Evolutionary conservation across 92 coral and sea anemone species (phyloP), one percentile per base, ranked within the genome.

Genomic region (Scolanthus callimorphus): DNA sequence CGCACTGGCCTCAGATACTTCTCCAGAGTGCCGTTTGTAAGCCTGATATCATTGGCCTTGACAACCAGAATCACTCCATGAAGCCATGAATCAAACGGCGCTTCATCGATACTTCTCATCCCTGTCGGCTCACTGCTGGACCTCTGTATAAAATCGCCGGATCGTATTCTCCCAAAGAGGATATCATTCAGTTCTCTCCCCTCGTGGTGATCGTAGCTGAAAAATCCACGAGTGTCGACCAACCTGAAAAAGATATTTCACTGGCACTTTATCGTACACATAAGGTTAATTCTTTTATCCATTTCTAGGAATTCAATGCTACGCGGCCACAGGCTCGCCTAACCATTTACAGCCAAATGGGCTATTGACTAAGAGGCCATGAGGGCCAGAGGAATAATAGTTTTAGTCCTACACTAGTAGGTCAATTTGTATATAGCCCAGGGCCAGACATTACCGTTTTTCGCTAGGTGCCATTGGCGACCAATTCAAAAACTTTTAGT

Each of bases 141-240:
- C 20, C 86, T 67, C 10, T 63, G 57, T 45, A 80, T 80, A 46
- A 31, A 31, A 45, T 80, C 81, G 1, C 86, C 86, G 20, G 86
- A 69, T 49, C 58, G 63, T 20, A 80, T 65, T 25, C 81, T 54
- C 0, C 86, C 86, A 49, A 59, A 47, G n/a, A 80, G 58, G 20
- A 80, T 80, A 27, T 80, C 86, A 28, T 67, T 55, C 53, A 80
- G 48, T 27, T 80, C 86, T 38, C 49, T 13, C 4, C 67, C 70
- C 30, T 80, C 86, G 44, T 73, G 80, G 17, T 43, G 67, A 31
- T 47, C 72, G 41, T 80, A 80, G 65, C 64, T 73, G 24, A 80
- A 80, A 56, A 80, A 80, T 2, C 86, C 86, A 39, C 86, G 57
- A 22, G 86, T 79, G 28, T 79, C 86, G 1, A 79, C 86, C 8